A percentile compares a stretch with the other conserved stretches of the same genome.
Evolutionary conservation across 2,888 invertebrate species (phyloP).

Genomic region (Ethmia dodecea): DNA sequence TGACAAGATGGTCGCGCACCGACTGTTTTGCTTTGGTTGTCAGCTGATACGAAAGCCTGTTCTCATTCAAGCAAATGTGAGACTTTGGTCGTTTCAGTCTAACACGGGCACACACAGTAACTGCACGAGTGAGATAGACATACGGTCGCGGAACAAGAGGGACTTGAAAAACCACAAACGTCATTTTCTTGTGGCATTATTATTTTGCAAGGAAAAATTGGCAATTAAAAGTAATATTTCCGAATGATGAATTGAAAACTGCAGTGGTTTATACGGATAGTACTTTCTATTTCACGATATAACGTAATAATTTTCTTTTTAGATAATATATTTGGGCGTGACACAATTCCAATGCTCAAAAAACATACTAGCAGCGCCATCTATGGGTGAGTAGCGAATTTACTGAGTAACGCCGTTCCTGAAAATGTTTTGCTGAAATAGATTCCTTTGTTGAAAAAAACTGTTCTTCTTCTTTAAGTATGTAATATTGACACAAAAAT

Average conservation of each 20-base stretch:
- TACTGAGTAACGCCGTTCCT: background rate
- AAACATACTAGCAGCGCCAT: constrained; percentile 47
- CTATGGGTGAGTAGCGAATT: constrained; percentile 27
- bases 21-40: constrained; percentile 79
- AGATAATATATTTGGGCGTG: constrained; percentile 59
- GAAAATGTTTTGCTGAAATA: constrained; percentile 5
- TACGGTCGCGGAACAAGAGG: constrained; percentile 41
- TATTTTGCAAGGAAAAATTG: constrained; percentile 49
- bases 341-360: constrained; percentile 26
- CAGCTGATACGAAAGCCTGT: constrained; percentile 75
- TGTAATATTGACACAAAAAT: no score
- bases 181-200: constrained; percentile 66
- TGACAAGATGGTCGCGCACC: constrained; percentile 79
- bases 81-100: constrained; percentile 34
- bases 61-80: constrained; percentile 46
- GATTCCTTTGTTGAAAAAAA: no score
- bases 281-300: constrained; percentile 67
- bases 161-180: constrained; percentile 55
- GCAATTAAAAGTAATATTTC: constrained; percentile 38
- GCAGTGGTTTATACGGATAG: constrained; percentile 32
- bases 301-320: constrained; percentile 41
- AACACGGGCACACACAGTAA: constrained; percentile 10
- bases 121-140: constrained; percentile 37
- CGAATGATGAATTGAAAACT: constrained; percentile 60
- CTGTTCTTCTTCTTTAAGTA: no score